A percentile compares a stretch with the other conserved stretches of the same genome.
phyloP scores from a whole-genome alignment of 2,888 invertebrate species.

The Smittia sp. region DNA sequence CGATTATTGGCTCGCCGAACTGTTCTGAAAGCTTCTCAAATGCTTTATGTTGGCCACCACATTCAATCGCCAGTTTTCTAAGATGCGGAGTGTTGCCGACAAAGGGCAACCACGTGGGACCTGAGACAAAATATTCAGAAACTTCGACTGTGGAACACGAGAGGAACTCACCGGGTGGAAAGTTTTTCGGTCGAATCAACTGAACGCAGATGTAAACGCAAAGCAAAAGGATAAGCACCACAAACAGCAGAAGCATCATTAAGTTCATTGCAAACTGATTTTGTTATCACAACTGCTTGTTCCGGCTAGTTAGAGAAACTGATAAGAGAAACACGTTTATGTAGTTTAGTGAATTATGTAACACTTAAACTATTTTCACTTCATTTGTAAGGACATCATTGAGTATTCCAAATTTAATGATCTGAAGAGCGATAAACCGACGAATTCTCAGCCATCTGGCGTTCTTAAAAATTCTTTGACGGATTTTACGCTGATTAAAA shows the following conservation, averaged over 20 bases:
- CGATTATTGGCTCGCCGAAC: constrained; percentile 58
- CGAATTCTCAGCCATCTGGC: too few species aligned
- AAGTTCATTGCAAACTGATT: too few species aligned
- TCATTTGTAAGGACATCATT: too few species aligned
- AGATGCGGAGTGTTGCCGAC: constrained; percentile 51
- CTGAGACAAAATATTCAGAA: constrained; percentile 45
- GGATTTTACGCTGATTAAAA: too few species aligned
- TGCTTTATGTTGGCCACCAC: constrained; percentile 57
- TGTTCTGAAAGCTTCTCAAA: constrained; percentile 54
- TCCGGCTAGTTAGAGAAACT: not conserved
- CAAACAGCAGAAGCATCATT: not conserved
- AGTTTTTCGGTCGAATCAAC: not conserved
- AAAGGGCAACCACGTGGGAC: constrained; percentile 51
- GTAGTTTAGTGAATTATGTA: not conserved
- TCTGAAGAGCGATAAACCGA: too few species aligned
- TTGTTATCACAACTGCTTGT: too few species aligned
- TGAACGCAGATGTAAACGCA: not conserved
- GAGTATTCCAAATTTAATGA: too few species aligned
- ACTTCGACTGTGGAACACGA: not conserved
- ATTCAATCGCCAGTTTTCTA: constrained; percentile 47
- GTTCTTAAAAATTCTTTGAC: too few species aligned
- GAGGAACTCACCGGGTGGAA: constrained; percentile 22
- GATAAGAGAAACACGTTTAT: not conserved
- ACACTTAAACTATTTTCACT: not conserved
- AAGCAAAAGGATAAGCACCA: not conserved